Evolutionary conservation across 2,797 vertebrate genomes (phyloP).

Genomic region (Allenopithecus nigroviridis): DNA sequence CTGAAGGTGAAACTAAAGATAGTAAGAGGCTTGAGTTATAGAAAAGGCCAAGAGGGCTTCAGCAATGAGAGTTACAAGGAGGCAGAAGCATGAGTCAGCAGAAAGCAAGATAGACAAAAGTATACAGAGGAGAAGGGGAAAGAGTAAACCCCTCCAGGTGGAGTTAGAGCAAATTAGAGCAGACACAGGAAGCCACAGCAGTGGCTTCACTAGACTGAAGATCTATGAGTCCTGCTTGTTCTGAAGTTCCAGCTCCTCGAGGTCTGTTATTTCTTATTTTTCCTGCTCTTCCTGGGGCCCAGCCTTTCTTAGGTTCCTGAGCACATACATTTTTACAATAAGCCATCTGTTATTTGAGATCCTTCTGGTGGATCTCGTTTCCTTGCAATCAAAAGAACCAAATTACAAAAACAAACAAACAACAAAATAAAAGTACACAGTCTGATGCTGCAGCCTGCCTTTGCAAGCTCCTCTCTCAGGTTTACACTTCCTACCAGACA

Average conservation of each 20-base stretch:
- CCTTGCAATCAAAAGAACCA: not conserved
- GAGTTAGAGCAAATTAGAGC: not conserved
- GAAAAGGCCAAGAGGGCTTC: not conserved
- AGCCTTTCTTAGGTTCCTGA: not conserved
- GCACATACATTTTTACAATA: not conserved
- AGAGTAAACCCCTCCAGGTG: rapidly evolving
- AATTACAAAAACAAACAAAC: not conserved
- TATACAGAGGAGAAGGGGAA: not conserved
- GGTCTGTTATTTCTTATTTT: not conserved
- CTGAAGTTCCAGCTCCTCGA: not conserved
- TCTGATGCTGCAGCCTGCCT: not conserved
- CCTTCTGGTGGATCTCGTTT: not conserved
- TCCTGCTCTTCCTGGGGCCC: not conserved
- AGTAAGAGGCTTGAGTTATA: not conserved
- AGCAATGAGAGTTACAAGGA: not conserved
- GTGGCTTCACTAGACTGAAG: not conserved
- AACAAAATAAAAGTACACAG: not conserved
- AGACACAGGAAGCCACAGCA: rapidly evolving
- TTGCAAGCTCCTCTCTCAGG: not conserved
- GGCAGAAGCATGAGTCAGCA: not conserved
- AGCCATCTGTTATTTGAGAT: not conserved
- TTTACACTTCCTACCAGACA: not conserved
- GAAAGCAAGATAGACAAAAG: not conserved
- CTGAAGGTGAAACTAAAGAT: not conserved
- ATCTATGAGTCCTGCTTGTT: not conserved